phyloP scores from a whole-genome alignment of 2,888 invertebrate genomes.

The Neocrepidodera transversa region DNA sequence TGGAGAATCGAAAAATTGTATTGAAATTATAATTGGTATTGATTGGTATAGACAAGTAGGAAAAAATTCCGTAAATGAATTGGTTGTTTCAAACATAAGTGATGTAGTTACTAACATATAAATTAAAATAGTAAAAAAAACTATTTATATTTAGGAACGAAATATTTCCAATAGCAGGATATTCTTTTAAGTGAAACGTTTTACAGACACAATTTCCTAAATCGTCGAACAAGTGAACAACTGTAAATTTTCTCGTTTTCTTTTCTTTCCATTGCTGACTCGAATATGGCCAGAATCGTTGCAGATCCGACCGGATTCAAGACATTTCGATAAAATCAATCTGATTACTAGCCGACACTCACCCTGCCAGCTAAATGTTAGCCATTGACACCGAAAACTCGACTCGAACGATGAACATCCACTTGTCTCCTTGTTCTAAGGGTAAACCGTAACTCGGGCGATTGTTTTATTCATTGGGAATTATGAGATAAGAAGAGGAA shows the following conservation, averaged over 20 bases:
- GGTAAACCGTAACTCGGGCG: conserved; percentile 5
- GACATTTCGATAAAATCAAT: conserved; percentile 32
- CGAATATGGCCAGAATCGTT: conserved; percentile 25
- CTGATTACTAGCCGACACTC: conserved; percentile 28
- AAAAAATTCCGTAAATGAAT: too few relatives aligned
- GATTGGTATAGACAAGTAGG: too few relatives aligned
- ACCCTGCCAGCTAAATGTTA: conserved; percentile 28
- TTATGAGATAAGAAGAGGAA: neutral
- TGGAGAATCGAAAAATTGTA: too few relatives aligned
- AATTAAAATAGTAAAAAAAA: too few relatives aligned
- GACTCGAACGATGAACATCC: conserved; percentile 25
- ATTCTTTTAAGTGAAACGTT: too few relatives aligned
- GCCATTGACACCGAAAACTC: conserved; percentile 31
- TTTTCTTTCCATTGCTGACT: conserved; percentile 27
- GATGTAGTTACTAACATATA: too few relatives aligned
- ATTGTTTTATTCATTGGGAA: conserved; percentile 17
- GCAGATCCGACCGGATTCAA: conserved; percentile 8
- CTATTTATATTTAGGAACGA: too few relatives aligned
- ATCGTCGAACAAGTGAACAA: conserved; percentile 20
- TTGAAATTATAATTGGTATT: too few relatives aligned
- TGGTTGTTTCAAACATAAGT: too few relatives aligned
- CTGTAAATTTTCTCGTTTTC: conserved; percentile 23
- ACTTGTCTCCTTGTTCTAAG: conserved; percentile 25
- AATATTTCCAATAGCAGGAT: too few relatives aligned
- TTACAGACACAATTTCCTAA: conserved; percentile 16